These are phyloP conservation scores for Dusona sp. DNA, from an alignment of 2,888 invertebrate species.

Conservation along the genomic window DNA sequence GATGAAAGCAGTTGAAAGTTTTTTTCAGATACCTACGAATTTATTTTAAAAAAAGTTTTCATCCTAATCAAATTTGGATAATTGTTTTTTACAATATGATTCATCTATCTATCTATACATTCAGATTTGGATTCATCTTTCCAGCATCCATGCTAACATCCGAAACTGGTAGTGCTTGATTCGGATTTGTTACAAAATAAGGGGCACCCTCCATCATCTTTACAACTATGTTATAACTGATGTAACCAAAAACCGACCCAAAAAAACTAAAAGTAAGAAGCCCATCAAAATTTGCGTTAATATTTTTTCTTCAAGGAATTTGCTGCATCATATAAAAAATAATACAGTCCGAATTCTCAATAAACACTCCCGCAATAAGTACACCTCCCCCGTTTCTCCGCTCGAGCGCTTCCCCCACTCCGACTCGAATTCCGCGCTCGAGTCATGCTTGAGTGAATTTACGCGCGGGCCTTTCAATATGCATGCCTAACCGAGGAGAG, in stretches of 20 bases:
- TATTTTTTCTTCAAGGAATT: slow-evolving; percentile 5
- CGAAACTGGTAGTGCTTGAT: not conserved
- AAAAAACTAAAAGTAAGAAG: slow-evolving; percentile 10
- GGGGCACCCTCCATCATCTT: not conserved
- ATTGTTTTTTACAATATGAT: not conserved
- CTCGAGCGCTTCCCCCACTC: slow-evolving; percentile 11
- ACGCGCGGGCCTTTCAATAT: not conserved
- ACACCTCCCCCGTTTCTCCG: not conserved
- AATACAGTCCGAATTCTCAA: slow-evolving; percentile 19
- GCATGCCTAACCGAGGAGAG: not conserved
- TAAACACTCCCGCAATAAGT: not conserved
- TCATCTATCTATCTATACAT: slow-evolving; percentile 1
- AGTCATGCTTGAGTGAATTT: slow-evolving; percentile 2
- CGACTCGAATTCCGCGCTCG: slow-evolving; percentile 6
- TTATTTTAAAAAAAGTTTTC: not conserved
- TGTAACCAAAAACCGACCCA: not conserved
- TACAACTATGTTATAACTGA: no score
- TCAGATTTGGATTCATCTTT: slow-evolving; percentile 6
- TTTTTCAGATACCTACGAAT: slow-evolving; percentile 8
- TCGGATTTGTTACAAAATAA: slow-evolving; percentile 6
- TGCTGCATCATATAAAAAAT: no score
- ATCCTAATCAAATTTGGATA: not conserved
- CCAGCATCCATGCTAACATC: not conserved
- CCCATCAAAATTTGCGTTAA: not conserved
- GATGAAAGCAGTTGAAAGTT: slow-evolving; percentile 9